Conservation (phyloP, 2,888 invertebrate species). For the Ligdia adustata region DNA sequence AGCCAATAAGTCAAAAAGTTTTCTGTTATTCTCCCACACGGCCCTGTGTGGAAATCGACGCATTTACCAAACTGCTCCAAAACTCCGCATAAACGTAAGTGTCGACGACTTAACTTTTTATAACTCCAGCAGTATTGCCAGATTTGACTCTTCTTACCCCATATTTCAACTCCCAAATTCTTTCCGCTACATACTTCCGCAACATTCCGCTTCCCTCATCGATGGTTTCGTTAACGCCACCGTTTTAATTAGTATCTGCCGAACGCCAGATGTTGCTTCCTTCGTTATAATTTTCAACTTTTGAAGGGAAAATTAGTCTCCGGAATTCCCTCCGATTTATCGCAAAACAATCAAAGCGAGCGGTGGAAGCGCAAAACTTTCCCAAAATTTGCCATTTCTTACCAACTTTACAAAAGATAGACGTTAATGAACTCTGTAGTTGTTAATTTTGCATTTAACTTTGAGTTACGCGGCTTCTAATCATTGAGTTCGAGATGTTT, state of each 20-base stretch:
- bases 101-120: constrained; percentile 64
- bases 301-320: constrained; percentile 48
- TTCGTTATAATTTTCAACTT: constrained; percentile 58
- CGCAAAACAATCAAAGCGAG: constrained; percentile 60
- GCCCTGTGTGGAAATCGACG: constrained; percentile 63
- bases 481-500: constrained; percentile 46
- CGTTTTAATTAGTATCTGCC: constrained; percentile 38
- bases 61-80: constrained; percentile 69
- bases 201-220: constrained; percentile 12
- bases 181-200: constrained; percentile 26
- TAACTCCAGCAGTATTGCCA: constrained; percentile 53
- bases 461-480: constrained; percentile 53
- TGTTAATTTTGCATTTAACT: constrained; percentile 63
- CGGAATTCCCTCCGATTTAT: constrained; percentile 61
- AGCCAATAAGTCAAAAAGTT: constrained; percentile 67
- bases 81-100: constrained; percentile 70
- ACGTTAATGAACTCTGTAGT: constrained; percentile 64
- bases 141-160: constrained; percentile 45
- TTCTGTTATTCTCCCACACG: constrained; percentile 61
- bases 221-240: constrained; percentile 28
- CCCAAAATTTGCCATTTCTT: constrained; percentile 46
- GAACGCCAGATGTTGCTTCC: constrained; percentile 45
- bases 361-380: constrained; percentile 36
- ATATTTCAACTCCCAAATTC: constrained; percentile 15
- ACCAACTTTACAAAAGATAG: constrained; percentile 58